A percentile compares a stretch with the other conserved stretches of the same genome.
These are phyloP conservation scores for Tenthredo notha DNA, from an alignment of 2,888 invertebrate species.

Conservation along the genomic window DNA sequence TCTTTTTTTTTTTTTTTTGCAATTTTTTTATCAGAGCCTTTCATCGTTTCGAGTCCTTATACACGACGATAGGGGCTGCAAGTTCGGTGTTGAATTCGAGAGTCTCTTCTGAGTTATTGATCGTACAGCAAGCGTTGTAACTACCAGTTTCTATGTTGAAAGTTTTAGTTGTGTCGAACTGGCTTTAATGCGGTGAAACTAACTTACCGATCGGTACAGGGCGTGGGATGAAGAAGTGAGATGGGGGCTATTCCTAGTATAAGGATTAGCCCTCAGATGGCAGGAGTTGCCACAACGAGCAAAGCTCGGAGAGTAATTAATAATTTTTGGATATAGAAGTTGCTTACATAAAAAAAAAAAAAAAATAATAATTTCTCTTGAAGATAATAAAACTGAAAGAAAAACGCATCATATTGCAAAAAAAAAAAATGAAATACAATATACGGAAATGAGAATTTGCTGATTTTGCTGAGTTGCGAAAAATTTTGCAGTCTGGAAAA, in stretches of 20 bases:
- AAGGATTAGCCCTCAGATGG: conserved; percentile 40
- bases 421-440: not conserved
- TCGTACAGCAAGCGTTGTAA: not conserved
- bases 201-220: conserved; percentile 56
- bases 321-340: not conserved
- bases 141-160: not conserved
- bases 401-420: not conserved
- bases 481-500: not conserved
- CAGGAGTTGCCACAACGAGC: conserved; percentile 20
- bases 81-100: not conserved
- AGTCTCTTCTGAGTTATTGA: not conserved
- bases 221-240: conserved; percentile 19
- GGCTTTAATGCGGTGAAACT: conserved; percentile 56
- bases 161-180: conserved; percentile 59
- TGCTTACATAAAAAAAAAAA: not conserved
- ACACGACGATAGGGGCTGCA: not conserved
- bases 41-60: not conserved
- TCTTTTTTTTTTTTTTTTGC: too few relatives aligned
- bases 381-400: not conserved
- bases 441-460: not conserved
- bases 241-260: not conserved
- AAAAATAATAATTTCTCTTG: not conserved
- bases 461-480: not conserved
- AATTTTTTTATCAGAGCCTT: not conserved
- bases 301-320: not conserved